Percentiles rank a stretch among this genome's conserved stretches.
Conservation (phyloP, 2,888 invertebrate genomes). For the Mythimna loreyi region DNA sequence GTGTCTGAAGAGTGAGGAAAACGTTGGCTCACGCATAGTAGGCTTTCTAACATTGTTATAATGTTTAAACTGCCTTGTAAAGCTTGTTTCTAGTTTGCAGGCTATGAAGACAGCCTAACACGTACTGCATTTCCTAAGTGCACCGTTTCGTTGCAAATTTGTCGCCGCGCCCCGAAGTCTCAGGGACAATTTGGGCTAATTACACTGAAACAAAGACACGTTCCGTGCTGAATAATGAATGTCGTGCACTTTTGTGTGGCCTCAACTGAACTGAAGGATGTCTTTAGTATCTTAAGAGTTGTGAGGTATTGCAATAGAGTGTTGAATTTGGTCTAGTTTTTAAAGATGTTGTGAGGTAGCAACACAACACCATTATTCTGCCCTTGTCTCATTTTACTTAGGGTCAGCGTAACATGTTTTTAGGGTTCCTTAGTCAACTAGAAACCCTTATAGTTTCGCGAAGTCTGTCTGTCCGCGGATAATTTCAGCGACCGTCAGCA, state of each 20-base stretch:
- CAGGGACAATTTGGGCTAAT: conserved; percentile 66
- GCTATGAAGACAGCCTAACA: conserved; percentile 53
- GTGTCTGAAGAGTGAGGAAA: too few relatives aligned
- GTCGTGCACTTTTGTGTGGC: conserved; percentile 52
- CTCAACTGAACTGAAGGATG: conserved; percentile 22
- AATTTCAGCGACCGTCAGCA: too few relatives aligned
- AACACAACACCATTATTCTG: too few relatives aligned
- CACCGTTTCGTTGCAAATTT: conserved; percentile 65
- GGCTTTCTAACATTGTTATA: too few relatives aligned
- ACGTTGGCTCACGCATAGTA: too few relatives aligned
- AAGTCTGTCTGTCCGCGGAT: too few relatives aligned
- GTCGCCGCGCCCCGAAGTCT: conserved; percentile 57
- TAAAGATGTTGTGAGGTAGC: too few relatives aligned
- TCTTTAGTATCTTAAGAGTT: background rate
- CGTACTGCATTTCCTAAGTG: conserved; percentile 58
- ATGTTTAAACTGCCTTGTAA: background rate
- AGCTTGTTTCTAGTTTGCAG: background rate
- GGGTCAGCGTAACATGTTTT: too few relatives aligned
- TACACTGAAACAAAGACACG: conserved; percentile 65
- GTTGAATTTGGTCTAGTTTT: background rate
- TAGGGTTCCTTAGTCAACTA: too few relatives aligned
- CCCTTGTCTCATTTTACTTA: too few relatives aligned
- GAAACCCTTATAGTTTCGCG: too few relatives aligned
- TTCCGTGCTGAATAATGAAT: conserved; percentile 62
- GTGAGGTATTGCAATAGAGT: background rate